Evolutionary conservation across 2,113 vertebrate genomes (phyloP), one percentile per base, ranked within the genome.

Genomic region (Megalops atlanticus): DNA sequence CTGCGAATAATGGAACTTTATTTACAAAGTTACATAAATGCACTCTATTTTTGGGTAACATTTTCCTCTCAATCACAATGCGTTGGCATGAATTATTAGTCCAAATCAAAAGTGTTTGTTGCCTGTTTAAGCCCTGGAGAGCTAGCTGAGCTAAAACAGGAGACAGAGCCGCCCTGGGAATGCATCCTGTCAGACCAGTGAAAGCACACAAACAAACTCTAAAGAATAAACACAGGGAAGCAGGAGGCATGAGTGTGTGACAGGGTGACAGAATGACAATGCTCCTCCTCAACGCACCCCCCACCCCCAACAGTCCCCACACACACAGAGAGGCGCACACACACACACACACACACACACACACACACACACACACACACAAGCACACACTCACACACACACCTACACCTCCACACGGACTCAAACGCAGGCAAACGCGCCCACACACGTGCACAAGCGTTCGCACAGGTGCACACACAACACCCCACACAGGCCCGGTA

Each of bases 191-290:
- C 12, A n/a, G 58, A 11, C 27, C n/a, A 2, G 8, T 90, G 89
- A 90, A 92, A 91, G 91, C 86, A 86, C 86, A 89, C 87, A 88
- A 88, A 89, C 82, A 84, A 76, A 85, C 87, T 84, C 70, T 52
- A 68, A 15, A 81, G 80, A 76, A 85, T 80, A 85, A 75, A 84
- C n/a, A n/a, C n/a, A n/a, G n/a, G n/a, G n/a, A n/a, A n/a, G n/a
- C n/a, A n/a, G n/a, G 70, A 74, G 47, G 24, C 18, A 21, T 54
- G 49, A 21, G 49, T 21, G 24, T 21, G 49, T 24, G 49, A 54
- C 16, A 54, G 49, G 49, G 24, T 54, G 49, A 24, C 18, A 54
- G 18, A 2, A 54, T 54, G 3, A 54, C 49, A 12, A 16, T 49
- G 47, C 47, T 16, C 12, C 47, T 16, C 47, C 47, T 1, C 52